Conservation (phyloP, 1,140 invertebrate genomes). For the Anastrepha ludens region DNA sequence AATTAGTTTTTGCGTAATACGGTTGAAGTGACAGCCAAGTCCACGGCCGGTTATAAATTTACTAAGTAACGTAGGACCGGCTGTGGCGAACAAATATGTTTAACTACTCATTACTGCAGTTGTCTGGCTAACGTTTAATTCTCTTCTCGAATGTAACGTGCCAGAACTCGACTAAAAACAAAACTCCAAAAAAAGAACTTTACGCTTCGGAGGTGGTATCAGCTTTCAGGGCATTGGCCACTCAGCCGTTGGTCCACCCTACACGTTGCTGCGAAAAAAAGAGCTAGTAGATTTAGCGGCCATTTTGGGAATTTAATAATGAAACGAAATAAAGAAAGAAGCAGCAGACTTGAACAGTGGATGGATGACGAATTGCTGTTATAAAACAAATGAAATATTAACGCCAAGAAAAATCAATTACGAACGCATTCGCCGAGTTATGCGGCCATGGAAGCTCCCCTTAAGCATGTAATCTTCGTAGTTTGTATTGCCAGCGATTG, state of each 20-base stretch:
- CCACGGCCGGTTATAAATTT: too few species aligned
- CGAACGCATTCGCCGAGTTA: background rate
- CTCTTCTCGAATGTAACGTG: too few species aligned
- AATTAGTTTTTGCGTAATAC: too few species aligned
- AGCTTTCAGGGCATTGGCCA: background rate
- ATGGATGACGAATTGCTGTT: conserved; percentile 44
- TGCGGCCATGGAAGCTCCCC: background rate
- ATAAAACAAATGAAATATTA: conserved; percentile 1
- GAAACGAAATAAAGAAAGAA: conserved; percentile 22
- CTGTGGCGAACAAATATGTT: too few species aligned
- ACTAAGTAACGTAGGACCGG: too few species aligned
- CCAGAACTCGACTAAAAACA: too few species aligned
- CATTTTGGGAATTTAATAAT: conserved; percentile 58
- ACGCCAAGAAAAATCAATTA: conserved; percentile 16
- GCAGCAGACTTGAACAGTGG: background rate
- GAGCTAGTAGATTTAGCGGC: conserved; percentile 52
- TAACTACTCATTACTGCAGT: too few species aligned
- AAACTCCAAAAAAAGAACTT: too few species aligned
- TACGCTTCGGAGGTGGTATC: too few species aligned
- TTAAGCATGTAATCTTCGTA: background rate
- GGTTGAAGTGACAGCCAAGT: too few species aligned
- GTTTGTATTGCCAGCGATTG: too few species aligned
- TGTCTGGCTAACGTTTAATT: too few species aligned
- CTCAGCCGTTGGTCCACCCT: background rate
- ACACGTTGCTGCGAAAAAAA: background rate